Conservation (phyloP, 2,113 vertebrate species). For the Rhynchomys soricoides region DNA sequence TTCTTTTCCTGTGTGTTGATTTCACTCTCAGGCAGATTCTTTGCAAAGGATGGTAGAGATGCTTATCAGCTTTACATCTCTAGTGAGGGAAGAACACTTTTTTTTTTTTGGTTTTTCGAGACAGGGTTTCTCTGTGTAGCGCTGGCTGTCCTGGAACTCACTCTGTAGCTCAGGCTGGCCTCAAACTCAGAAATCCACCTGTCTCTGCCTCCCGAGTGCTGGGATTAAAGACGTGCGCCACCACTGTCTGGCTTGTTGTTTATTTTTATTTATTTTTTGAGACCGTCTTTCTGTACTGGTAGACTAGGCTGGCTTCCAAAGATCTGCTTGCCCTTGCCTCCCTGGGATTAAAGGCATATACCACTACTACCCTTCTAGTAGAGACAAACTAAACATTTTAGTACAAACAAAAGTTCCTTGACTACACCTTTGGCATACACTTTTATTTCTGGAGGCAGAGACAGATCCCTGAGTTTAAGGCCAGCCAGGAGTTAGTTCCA, state of each 20-base stretch:
- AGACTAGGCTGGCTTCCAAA: too few relatives aligned
- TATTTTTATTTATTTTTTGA: too few relatives aligned
- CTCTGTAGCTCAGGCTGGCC: neutral
- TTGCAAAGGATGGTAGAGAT: neutral
- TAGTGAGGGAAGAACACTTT: neutral
- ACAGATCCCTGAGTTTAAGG: neutral
- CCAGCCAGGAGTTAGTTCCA: neutral
- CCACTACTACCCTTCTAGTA: neutral
- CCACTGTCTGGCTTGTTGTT: too few relatives aligned
- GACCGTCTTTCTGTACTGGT: too few relatives aligned
- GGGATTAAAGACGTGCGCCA: too few relatives aligned
- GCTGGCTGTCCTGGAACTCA: neutral
- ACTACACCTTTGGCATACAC: too few relatives aligned
- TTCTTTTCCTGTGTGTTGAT: neutral
- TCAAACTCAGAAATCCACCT: neutral
- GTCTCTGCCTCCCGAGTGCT: neutral
- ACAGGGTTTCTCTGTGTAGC: neutral
- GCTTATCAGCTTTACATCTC: neutral
- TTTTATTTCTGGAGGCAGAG: neutral
- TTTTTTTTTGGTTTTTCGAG: neutral
- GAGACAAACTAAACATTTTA: neutral
- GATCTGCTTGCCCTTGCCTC: neutral
- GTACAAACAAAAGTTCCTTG: neutral
- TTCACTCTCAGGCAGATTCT: slow-evolving; percentile 24
- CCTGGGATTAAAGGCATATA: neutral